These are phyloP conservation scores for Tholera decimalis DNA, from an alignment of 2,888 invertebrate genomes.

Conservation along the genomic window DNA sequence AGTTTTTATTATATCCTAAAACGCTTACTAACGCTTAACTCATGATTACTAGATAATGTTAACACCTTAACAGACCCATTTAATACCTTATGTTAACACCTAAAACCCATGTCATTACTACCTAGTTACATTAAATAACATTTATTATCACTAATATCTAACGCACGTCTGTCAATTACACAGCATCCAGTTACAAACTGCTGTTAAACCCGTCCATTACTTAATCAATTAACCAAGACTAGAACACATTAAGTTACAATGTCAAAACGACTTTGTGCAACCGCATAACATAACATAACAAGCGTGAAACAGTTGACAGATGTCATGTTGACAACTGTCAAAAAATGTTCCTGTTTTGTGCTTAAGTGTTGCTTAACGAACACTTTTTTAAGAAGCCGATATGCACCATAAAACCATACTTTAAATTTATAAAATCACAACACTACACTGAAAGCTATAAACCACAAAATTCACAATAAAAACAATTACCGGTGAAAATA, in stretches of 20 bases:
- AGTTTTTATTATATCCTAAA: no score
- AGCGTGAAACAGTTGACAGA: slow-evolving; percentile 61
- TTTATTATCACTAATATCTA: slow-evolving; percentile 56
- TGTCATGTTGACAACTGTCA: slow-evolving; percentile 61
- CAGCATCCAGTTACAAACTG: slow-evolving; percentile 59
- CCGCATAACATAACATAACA: slow-evolving; percentile 37
- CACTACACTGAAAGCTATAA: slow-evolving; percentile 52
- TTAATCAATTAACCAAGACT: slow-evolving; percentile 71
- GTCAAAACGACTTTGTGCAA: slow-evolving; percentile 66
- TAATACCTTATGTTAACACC: slow-evolving; percentile 20
- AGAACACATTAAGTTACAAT: slow-evolving; percentile 69
- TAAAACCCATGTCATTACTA: slow-evolving; percentile 26
- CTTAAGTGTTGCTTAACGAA: slow-evolving; percentile 36
- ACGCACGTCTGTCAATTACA: slow-evolving; percentile 51
- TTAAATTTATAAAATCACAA: slow-evolving; percentile 44
- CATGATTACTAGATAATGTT: background rate
- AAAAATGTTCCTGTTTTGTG: slow-evolving; percentile 41
- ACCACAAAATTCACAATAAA: slow-evolving; percentile 39
- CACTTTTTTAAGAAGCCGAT: slow-evolving; percentile 59
- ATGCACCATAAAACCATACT: slow-evolving; percentile 56
- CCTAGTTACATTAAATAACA: slow-evolving; percentile 43
- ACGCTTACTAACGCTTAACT: no score
- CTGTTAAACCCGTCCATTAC: slow-evolving; percentile 65
- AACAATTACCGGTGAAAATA: slow-evolving; percentile 39
- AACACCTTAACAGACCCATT: background rate